Evolutionary conservation across 2,797 vertebrate species (phyloP).

Genomic region (Clamator glandarius): DNA sequence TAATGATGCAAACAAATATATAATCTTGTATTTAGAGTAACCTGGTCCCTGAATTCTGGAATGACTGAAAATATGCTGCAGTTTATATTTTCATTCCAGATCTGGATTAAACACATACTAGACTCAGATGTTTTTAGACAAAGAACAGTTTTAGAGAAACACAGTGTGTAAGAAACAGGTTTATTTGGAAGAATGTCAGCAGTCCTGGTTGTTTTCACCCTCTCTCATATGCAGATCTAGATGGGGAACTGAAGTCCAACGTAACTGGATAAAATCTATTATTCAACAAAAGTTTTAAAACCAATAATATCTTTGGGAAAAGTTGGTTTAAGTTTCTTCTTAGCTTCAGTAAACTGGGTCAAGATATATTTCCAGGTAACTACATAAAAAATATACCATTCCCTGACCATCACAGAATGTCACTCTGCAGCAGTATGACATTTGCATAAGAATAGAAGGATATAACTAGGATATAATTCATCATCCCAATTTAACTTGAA

Average conservation of each 20-base stretch:
- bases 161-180: neutral
- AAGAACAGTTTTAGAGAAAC: neutral
- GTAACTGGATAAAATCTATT: neutral
- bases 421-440: neutral
- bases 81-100: neutral
- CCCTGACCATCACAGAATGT: neutral
- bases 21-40: neutral
- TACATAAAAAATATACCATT: fast-evolving
- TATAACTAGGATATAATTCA: neutral
- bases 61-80: neutral
- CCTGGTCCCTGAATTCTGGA: neutral
- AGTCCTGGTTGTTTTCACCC: neutral
- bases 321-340: neutral
- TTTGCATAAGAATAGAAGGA: neutral
- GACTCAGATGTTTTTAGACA: neutral
- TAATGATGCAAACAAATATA: neutral
- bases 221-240: neutral
- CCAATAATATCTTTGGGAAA: neutral
- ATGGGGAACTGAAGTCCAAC: neutral
- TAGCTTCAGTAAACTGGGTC: neutral
- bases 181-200: neutral
- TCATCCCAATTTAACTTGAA: neutral
- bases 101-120: neutral
- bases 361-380: neutral
- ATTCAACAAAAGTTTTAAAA: neutral